These are phyloP conservation scores for Chamaedrilus cognettii DNA, from an alignment of 2,888 invertebrate species.

Conservation along the genomic window DNA sequence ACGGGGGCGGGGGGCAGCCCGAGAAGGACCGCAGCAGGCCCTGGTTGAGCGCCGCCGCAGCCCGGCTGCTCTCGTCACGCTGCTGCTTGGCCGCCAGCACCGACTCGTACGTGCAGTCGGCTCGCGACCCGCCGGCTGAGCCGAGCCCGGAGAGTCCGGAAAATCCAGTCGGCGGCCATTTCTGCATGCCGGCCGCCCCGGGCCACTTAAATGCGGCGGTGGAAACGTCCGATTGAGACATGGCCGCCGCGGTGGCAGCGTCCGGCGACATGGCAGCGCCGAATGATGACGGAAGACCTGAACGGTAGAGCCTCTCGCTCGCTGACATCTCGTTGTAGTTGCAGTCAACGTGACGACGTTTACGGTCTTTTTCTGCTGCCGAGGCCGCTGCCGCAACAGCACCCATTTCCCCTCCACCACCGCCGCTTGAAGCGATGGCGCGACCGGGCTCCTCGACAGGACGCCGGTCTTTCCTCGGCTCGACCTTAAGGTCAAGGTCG, in stretches of 20 bases:
- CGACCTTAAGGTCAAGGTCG: slow-evolving; percentile 42
- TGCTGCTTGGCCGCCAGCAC: slow-evolving; percentile 17
- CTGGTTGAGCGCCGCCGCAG: slow-evolving; percentile 14
- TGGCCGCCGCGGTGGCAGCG: not conserved
- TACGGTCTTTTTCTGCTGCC: slow-evolving; percentile 12
- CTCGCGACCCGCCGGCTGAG: slow-evolving; percentile 5
- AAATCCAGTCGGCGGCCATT: slow-evolving; percentile 15
- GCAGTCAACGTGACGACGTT: slow-evolving; percentile 16
- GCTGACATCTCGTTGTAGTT: slow-evolving; percentile 16
- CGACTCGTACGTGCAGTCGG: slow-evolving; percentile 17
- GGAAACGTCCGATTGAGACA: slow-evolving; percentile 13
- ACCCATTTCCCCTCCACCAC: not conserved
- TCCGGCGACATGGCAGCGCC: not conserved
- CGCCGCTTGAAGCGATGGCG: too few relatives aligned
- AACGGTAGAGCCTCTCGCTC: slow-evolving; percentile 1
- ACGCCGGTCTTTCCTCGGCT: slow-evolving; percentile 30
- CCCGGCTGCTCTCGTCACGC: slow-evolving; percentile 2
- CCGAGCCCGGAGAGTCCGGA: not conserved
- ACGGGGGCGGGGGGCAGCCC: slow-evolving; percentile 9
- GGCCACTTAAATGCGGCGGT: slow-evolving; percentile 21
- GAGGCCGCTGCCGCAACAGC: not conserved
- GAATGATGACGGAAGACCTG: slow-evolving; percentile 12
- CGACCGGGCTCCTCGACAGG: slow-evolving; percentile 1
- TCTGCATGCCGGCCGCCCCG: slow-evolving; percentile 11
- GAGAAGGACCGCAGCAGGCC: slow-evolving; percentile 15